Base-by-base conservation (phyloP, 2,797 vertebrate species). In the Rhincodon typus region DNA sequence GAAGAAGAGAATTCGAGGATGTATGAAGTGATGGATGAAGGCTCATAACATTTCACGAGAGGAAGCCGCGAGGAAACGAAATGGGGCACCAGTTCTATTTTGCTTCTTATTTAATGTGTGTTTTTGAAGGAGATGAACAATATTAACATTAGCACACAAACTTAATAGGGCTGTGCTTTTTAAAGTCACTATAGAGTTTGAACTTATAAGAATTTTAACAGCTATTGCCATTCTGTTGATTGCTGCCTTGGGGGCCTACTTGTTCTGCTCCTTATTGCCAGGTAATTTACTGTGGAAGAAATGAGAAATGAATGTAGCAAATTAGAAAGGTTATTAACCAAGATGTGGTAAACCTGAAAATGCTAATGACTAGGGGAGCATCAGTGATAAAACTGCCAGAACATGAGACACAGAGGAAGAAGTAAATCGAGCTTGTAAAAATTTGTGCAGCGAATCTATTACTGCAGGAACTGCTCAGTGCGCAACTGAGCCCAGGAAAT, bases 261-360 rank as follows among this genome's bases (percentile, higher is more conserved):
- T 57, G 46, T 95, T 95, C 70, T 19, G 30, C 19, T 91, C 53
- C 34, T 50, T 69, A 53, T 95, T 74, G 72, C n/a, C 90, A 93
- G 90, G 90, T 93, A 67, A 93, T 93, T 93, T 69, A 57, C 69
- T 74, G 70, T 57, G 70, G 53, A 94, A 67, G n/a, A 38, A 93
- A 93, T 93, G 30, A 77, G 70, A 95, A 74, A 72, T 72, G 70
- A 72, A 53, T 19, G 19, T 7, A 77, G 70, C 94, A 95, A 53
- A 53, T 94, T 95, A 34, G 13, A 94, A 94, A 94, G 46, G 94
- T 77, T 50, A 72, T 95, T 95, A 95, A 95, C 94, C 69, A 95
- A 95, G 50, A 95, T n/a, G 46, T 72, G 69, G 70, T 42, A 94
- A 94, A 94, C 42, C 69, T 77, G 69, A 46, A 95, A 77, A 72